Conservation (phyloP, 2,113 vertebrate genomes). For the Raja brachyura region DNA sequence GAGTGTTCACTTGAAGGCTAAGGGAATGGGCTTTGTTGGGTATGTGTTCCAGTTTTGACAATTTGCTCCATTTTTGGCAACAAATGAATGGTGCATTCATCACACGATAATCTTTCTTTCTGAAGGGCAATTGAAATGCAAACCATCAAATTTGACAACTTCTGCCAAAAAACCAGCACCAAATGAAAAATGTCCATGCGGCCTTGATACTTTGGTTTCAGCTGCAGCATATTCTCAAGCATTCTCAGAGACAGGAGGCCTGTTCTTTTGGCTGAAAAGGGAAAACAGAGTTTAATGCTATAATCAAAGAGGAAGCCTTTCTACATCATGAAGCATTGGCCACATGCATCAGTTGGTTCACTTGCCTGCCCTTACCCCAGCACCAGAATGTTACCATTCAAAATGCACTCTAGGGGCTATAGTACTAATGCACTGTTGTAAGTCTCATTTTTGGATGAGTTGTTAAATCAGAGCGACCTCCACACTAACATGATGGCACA, state of each 20-base stretch:
- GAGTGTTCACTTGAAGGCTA: neutral
- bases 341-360: neutral
- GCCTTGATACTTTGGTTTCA: neutral
- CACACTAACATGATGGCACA: neutral
- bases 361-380: neutral
- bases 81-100: slow-evolving; percentile 26
- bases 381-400: neutral
- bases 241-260: neutral
- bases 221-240: neutral
- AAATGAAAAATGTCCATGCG: neutral
- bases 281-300: neutral
- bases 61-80: neutral
- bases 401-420: neutral
- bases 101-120: slow-evolving; percentile 16
- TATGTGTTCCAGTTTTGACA: slow-evolving; percentile 9
- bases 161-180: slow-evolving; percentile 2
- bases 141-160: neutral
- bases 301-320: neutral
- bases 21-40: neutral
- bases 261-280: neutral
- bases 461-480: neutral
- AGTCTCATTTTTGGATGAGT: neutral
- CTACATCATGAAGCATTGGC: neutral
- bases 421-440: neutral
- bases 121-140: slow-evolving; percentile 14